Percentiles rank a stretch among this genome's conserved stretches.
phyloP scores from a whole-genome alignment of 35 echinoderm and acorn worm species.

The Ophioderma brevispina region DNA sequence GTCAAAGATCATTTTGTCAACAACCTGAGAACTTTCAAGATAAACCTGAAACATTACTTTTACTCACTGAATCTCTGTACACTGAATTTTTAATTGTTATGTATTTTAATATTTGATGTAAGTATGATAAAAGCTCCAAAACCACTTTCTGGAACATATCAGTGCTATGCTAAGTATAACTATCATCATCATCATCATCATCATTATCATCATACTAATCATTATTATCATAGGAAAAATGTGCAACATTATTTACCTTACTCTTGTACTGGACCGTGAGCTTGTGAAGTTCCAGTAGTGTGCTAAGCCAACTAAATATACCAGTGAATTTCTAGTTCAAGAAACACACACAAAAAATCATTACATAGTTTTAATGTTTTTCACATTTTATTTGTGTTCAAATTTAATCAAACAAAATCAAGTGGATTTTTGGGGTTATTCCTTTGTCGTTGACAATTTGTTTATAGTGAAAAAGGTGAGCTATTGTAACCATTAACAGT shows the following conservation, averaged over 20 bases:
- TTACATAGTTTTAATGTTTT: no score
- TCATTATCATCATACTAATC: background rate
- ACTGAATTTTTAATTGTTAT: no score
- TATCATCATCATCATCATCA: background rate
- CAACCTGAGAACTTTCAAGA: no score
- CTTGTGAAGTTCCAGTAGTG: background rate
- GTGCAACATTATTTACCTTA: background rate
- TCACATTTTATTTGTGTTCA: no score
- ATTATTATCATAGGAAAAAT: background rate
- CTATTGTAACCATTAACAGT: no score
- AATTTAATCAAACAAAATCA: no score
- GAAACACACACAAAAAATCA: background rate
- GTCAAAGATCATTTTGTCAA: no score
- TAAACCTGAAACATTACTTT: no score
- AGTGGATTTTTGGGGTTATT: no score
- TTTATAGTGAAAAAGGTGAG: no score
- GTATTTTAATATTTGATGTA: background rate
- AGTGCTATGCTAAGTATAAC: background rate
- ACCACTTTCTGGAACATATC: background rate
- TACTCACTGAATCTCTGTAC: no score
- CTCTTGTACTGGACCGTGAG: background rate
- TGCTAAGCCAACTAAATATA: slow-evolving; percentile 26
- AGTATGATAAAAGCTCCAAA: background rate
- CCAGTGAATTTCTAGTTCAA: slow-evolving; percentile 27
- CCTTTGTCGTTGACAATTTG: no score